A percentile compares a stretch with the other conserved stretches of the same genome.
phyloP scores from a whole-genome alignment of 2,113 vertebrate species.

The Coturnix japonica region DNA sequence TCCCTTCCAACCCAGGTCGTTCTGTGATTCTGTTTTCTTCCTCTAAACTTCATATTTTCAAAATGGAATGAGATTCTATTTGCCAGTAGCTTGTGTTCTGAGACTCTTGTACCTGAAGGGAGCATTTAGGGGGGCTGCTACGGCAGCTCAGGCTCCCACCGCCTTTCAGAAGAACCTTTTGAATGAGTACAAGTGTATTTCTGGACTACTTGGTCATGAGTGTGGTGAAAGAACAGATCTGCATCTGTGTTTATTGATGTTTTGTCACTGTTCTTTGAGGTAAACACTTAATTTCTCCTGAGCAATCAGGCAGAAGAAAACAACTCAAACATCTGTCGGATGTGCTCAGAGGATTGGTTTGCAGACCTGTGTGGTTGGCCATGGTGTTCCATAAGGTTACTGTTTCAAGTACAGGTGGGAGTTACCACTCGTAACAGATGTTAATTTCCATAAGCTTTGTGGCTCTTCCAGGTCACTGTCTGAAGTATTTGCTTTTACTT shows the following conservation, averaged over 20 bases:
- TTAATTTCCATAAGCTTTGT: not conserved
- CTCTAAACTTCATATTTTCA: rapidly evolving
- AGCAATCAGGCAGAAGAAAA: not conserved
- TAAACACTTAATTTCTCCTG: not conserved
- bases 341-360: not conserved
- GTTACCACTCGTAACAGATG: not conserved
- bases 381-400: not conserved
- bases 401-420: not conserved
- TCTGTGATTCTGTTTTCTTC: too few species aligned
- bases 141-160: not conserved
- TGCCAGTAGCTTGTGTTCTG: not conserved
- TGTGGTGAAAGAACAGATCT: too few species aligned
- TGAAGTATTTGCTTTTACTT: not conserved
- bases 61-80: not conserved
- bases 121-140: not conserved
- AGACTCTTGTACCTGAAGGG: not conserved
- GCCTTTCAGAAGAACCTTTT: not conserved
- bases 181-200: not conserved
- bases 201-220: not conserved
- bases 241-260: not conserved
- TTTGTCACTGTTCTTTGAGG: not conserved
- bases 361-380: not conserved
- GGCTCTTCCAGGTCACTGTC: not conserved
- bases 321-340: not conserved
- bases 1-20: too few species aligned